Evolutionary conservation across 2,888 invertebrate species (phyloP), one percentile per base, ranked within the genome.

Genomic region (Pseudanteris insignis): DNA sequence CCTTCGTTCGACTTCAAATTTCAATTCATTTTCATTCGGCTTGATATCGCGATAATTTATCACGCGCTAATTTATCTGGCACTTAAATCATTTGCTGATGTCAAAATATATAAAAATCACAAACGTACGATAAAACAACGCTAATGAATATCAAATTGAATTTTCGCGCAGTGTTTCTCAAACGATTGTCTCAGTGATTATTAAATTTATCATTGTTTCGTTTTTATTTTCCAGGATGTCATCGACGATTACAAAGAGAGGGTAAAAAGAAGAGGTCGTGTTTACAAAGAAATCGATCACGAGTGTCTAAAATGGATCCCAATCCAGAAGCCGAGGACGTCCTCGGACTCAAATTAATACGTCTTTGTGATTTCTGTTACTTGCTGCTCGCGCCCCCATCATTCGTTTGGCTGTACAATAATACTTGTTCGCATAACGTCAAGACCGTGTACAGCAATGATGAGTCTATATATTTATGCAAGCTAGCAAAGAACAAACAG

Each of bases 181-280:
- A 18, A 18, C 18, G 18, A 6, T 18, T 18, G 18, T 4, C 4
- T 18, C n/a, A n/a, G n/a, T 18, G 18, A 18, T 4, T 18, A 18
- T 4, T 18, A 18, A 29, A 40, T 6, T 18, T 47, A 15, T 37
- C 4, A 14, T 28, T 18, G 51, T 30, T 40, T 64, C 68, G 47
- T 53, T 24, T 65, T 69, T 66, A 64, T 68, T 50, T 71, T 71
- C 10, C 83, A 94, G 90, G 96, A 96, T 81, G 91, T 96, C 55
- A 85, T 96, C 67, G 96, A 96, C 75, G 96, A 96, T 74, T 94
- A 92, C 79, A 87, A 90, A 51, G 91, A 94, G 46, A 88, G 94
- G 46, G 89, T 90, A 65, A 87, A 89, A 73, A 85, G 88, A 38
- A 84, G 89, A 26, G 90, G 90, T 30, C 78, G 84, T 12, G 88